Evolutionary conservation across 2,113 vertebrate genomes (phyloP).

Genomic region (Azemiops feae): DNA sequence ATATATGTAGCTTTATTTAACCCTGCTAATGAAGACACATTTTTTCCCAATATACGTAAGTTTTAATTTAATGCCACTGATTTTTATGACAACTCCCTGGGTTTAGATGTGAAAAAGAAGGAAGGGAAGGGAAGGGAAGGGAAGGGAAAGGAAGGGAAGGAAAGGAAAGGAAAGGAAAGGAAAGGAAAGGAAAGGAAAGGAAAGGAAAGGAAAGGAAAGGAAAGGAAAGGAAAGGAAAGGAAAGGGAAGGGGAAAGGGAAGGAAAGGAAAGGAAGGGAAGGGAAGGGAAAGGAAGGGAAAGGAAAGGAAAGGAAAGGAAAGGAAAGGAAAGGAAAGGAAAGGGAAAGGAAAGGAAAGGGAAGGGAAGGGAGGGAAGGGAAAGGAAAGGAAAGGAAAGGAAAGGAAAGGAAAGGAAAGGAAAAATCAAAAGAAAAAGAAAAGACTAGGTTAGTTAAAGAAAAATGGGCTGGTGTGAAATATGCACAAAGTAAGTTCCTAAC

Average conservation of each 20-base stretch:
- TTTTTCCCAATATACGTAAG: neutral
- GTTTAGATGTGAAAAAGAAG: no score
- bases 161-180: no score
- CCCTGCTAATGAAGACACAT: neutral
- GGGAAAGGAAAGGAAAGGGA: fast-evolving
- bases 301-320: neutral
- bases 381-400: neutral
- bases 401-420: no score
- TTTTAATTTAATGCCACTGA: neutral
- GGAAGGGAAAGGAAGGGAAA: neutral
- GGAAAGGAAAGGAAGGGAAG: neutral
- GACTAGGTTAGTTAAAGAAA: conserved; percentile 45
- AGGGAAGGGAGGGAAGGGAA: neutral
- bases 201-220: fast-evolving
- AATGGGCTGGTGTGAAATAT: neutral
- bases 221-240: fast-evolving
- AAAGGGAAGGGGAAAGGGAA: neutral
- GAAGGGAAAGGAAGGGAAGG: no score
- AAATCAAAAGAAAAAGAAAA: neutral
- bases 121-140: no score
- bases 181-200: no score
- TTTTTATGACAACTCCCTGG: neutral
- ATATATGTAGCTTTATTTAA: neutral
- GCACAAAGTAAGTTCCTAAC: neutral
- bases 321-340: fast-evolving